Evolutionary conservation across 2,888 invertebrate genomes (phyloP).

Genomic region (Ichneumoninae sp.): DNA sequence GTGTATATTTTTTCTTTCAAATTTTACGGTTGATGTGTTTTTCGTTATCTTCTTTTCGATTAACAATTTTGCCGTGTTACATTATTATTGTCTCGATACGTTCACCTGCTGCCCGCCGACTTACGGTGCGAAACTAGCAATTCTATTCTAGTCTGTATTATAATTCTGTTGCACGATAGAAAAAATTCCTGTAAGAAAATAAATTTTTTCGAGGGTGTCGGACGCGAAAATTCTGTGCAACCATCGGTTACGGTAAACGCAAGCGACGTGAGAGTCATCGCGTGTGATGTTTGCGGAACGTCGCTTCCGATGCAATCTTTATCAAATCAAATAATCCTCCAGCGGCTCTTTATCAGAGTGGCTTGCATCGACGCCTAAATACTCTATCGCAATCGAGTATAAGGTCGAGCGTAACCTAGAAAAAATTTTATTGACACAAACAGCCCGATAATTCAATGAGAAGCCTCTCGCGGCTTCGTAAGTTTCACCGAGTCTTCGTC

Average conservation of each 20-base stretch:
- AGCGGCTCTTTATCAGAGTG: slow-evolving; percentile 22
- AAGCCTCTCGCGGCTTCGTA: too few species aligned
- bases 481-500: too few species aligned
- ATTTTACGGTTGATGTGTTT: too few species aligned
- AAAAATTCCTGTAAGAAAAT: neutral
- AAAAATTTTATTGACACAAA: neutral
- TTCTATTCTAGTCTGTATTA: too few species aligned
- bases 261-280: neutral
- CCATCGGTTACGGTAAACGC: neutral
- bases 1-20: too few species aligned
- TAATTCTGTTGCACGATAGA: too few species aligned
- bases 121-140: too few species aligned
- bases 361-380: neutral
- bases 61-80: too few species aligned
- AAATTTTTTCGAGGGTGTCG: neutral
- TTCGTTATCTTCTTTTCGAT: too few species aligned
- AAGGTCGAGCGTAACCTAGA: neutral
- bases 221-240: neutral
- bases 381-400: neutral
- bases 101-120: too few species aligned
- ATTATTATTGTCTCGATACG: too few species aligned
- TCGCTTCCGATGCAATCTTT: slow-evolving; percentile 16
- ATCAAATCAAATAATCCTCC: slow-evolving; percentile 32
- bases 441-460: neutral
- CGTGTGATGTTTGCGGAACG: neutral